Base-by-base conservation (phyloP, 2,888 invertebrate species). In the Plutella xylostella region DNA sequence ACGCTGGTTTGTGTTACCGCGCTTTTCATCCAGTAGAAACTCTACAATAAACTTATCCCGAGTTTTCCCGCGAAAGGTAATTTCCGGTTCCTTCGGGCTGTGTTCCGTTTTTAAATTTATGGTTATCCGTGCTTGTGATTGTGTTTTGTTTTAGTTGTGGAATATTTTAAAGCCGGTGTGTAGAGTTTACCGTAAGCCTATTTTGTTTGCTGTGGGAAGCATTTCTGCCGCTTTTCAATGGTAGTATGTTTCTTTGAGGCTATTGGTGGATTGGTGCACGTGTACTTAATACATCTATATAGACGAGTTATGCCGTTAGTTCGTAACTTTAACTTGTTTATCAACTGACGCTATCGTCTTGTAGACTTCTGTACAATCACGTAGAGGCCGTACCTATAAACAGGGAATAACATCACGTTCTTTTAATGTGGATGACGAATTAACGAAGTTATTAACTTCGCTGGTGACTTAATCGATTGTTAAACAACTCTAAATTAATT, bases 41-140 rank as follows among this genome's bases (percentile, higher is more conserved):
- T 14, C 14, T 43, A 5, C 12, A 11, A 35, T 12, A 50, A 42
- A 45, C 49, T 49, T 56, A 60, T 63, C 63, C 64, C 61, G 61
- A 62, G 53, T 61, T 48, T 60, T 73, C 65, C 68, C 72, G 69
- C 65, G 68, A 50, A 66, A 76, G 72, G 71, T 73, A 75, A 66
- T 52, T 51, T 55, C 44, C 46, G 50, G n/a, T n/a, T n/a, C n/a
- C n/a, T n/a, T n/a, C n/a, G n/a, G 45, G 47, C 49, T 55, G 44
- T 34, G 25, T 43, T 45, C 48, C 52, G 45, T 51, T 48, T 53
- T 40, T 47, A 15, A 38, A 43, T 43, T 30, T 50, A 42, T 45
- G 34, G 51, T 56, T 48, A 54, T 50, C 48, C 52, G n/a, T n/a
- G n/a, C n/a, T n/a, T n/a, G n/a, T n/a, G n/a, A n/a, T n/a, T n/a